Evolutionary conservation across 1,140 invertebrate species (phyloP).

Genomic region (Orius insidiosus): DNA sequence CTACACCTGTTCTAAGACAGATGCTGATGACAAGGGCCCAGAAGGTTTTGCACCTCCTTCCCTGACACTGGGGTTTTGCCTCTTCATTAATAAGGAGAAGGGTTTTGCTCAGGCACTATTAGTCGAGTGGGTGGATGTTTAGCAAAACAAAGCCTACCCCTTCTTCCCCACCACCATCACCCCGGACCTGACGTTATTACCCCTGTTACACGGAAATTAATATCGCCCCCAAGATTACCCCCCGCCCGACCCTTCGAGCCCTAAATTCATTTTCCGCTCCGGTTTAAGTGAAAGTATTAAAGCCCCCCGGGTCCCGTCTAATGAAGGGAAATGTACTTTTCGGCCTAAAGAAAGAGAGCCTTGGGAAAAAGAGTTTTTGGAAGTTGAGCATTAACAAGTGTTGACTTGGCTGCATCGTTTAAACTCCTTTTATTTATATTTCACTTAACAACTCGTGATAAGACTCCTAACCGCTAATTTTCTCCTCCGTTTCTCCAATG

Average conservation of each 20-base stretch:
- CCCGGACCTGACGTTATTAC: constrained; percentile 1
- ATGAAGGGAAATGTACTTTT: constrained; percentile 7
- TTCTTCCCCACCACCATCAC: not conserved
- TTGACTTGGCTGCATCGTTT: too few relatives aligned
- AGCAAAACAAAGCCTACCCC: constrained; percentile 8
- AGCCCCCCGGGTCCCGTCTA: constrained; percentile 3
- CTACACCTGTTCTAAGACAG: constrained; percentile 11
- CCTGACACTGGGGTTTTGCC: not conserved
- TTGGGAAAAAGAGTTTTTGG: too few relatives aligned
- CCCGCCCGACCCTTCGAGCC: not conserved
- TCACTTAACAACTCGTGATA: too few relatives aligned
- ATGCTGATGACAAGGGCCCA: constrained; percentile 10
- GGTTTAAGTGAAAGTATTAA: constrained; percentile 11
- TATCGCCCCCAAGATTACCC: not conserved
- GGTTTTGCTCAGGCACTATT: constrained; percentile 1
- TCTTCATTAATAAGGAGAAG: constrained; percentile 8
- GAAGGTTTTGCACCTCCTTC: not conserved
- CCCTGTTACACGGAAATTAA: constrained; percentile 11
- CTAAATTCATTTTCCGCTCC: constrained; percentile 12
- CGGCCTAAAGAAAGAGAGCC: not conserved
- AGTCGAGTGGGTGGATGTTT: constrained; percentile 4
- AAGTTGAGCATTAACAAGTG: too few relatives aligned
- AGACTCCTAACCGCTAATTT: too few relatives aligned
- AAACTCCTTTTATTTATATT: too few relatives aligned
- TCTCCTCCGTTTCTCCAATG: too few relatives aligned